Conservation (phyloP, 2,113 vertebrate genomes). For the Tonatia bakeri region DNA sequence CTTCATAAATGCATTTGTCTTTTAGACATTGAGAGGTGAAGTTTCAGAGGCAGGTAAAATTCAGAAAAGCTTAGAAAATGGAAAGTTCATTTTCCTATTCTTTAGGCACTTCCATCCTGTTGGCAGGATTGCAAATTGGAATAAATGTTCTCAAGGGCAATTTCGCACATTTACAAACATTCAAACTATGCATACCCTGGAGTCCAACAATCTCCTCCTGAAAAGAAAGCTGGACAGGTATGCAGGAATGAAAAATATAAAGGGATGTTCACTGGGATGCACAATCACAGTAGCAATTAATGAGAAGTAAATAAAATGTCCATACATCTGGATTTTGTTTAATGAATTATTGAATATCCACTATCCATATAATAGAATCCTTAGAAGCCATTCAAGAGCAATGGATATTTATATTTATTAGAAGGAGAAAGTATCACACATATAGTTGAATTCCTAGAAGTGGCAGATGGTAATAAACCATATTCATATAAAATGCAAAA, state of each 20-base stretch:
- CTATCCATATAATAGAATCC: background rate
- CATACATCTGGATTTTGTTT: background rate
- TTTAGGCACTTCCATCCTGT: background rate
- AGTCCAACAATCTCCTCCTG: background rate
- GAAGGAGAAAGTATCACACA: background rate
- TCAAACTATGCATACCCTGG: background rate
- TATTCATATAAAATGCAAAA: background rate
- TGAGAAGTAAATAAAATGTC: conserved; percentile 10
- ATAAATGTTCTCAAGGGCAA: background rate
- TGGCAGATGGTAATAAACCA: background rate
- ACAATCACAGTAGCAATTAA: background rate
- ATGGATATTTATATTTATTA: background rate
- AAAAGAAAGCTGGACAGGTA: background rate
- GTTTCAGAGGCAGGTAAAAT: background rate
- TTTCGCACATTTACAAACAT: background rate
- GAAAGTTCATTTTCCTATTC: background rate
- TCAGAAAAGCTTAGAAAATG: conserved; percentile 10
- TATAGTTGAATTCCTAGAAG: background rate
- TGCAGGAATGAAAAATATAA: background rate
- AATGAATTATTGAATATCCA: background rate
- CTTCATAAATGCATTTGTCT: background rate
- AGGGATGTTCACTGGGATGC: background rate
- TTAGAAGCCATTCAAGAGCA: background rate
- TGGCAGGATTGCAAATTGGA: background rate
- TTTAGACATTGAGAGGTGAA: background rate